Percentiles rank a stretch among this genome's conserved stretches.
These are phyloP conservation scores for Strongylocentrotus purpuratus DNA, from an alignment of 35 echinoderm and acorn worm genomes.

Conservation along the genomic window DNA sequence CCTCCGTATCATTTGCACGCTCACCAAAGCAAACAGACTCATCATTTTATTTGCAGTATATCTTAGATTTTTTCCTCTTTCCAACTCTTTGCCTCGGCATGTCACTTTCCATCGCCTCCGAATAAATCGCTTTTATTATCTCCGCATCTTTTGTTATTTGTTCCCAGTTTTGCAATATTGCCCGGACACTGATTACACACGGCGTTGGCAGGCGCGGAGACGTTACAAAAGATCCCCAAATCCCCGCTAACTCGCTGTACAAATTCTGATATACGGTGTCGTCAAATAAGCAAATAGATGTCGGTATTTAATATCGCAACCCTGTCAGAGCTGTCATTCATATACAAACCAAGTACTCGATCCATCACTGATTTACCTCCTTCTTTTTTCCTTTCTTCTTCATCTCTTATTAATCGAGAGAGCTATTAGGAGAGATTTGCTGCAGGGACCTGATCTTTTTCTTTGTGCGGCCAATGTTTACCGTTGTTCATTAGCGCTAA, in stretches of 20 bases:
- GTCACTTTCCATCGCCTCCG: conserved; percentile 17
- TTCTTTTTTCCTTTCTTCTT: neutral
- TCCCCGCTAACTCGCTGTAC: conserved; percentile 39
- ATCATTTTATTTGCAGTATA: conserved; percentile 37
- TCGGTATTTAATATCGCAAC: conserved; percentile 37
- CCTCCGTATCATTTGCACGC: conserved; percentile 40
- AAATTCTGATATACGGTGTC: conserved; percentile 53
- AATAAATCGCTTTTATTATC: conserved; percentile 42
- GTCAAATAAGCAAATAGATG: conserved; percentile 33
- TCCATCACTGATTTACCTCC: conserved; percentile 5
- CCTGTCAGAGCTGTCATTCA: conserved; percentile 39
- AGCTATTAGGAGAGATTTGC: conserved; percentile 21
- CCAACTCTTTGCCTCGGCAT: neutral
- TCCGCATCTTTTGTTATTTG: conserved; percentile 31
- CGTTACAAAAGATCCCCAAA: conserved; percentile 25
- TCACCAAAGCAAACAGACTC: conserved; percentile 48
- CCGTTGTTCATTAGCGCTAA: conserved; percentile 16
- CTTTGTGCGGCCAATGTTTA: neutral
- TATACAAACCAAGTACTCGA: neutral
- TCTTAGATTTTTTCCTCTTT: conserved; percentile 31
- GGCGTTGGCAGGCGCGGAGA: neutral
- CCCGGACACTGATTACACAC: conserved; percentile 49
- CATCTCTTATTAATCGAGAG: conserved; percentile 32
- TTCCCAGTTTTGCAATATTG: conserved; percentile 35
- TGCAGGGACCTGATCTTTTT: neutral